Base-by-base conservation (phyloP, 2,113 vertebrate species). In the Centropristis striata region DNA sequence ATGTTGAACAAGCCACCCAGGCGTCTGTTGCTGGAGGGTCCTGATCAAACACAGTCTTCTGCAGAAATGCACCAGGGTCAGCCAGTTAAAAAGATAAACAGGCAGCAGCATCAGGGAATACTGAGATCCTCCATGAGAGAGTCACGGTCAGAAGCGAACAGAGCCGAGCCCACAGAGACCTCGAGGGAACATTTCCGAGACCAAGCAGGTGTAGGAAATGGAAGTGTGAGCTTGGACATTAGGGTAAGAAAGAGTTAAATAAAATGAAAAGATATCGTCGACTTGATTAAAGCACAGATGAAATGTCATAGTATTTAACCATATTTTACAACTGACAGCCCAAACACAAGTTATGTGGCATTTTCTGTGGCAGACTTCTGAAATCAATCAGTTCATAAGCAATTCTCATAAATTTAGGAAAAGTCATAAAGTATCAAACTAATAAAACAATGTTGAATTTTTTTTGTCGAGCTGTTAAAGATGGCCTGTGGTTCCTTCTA, bases 1-100 rank as follows among this genome's bases (percentile, higher is more conserved):
- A 20, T 76, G 20, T 61, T 50, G 20, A 81, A 57, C 64, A 91
- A 81, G 59, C 75, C 80, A 15, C 65, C 86, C 6, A 68, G 88
- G 51, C 78, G 46, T 74, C 41, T 69, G 70, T 1, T 81, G 37
- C 32, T 55, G 4, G 89, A 90, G 47, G 78, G 55, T 18, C 58
- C 46, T 1, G 84, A 88, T 74, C 79, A 69, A 65, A 67, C 36
- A 39, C 25, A 28, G 36, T 37, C 55, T 47, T 66, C 44, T 1
- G 39, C 13, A 2, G 86, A 84, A 49, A 64, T 28, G 60, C 59
- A 55, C 41, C 75, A 60, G 51, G 82, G 86, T 67, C 75, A 67
- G 28, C 16, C 76, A 0, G 14, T 71, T n/a, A 73, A 27, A 61
- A 90, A 67, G 46, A 69, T 60, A 12, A 57, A 73, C 57, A 85